Conservation (phyloP, 2,113 vertebrate species). For the Mobula birostris region DNA sequence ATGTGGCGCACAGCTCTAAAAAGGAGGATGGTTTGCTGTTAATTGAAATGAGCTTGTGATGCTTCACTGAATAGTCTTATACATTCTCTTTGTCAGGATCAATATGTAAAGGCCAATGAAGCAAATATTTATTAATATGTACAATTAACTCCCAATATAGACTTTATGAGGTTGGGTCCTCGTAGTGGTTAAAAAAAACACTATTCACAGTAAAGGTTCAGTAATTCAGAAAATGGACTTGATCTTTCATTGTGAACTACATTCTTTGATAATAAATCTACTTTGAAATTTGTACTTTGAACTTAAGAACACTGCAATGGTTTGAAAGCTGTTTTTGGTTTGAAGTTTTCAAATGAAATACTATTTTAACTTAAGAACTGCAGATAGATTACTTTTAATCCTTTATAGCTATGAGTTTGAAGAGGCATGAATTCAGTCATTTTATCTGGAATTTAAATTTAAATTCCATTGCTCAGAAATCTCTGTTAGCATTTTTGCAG, state of each 20-base stretch:
- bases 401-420: slow-evolving; percentile 7
- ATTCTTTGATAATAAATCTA: too few species aligned
- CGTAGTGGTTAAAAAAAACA: neutral
- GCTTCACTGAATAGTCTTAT: slow-evolving; percentile 1
- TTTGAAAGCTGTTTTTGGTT: neutral
- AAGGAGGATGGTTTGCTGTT: neutral
- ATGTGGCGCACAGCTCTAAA: neutral
- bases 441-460: neutral
- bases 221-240: slow-evolving; percentile 28
- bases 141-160: slow-evolving; percentile 13
- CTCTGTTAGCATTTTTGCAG: neutral
- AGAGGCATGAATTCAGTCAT: neutral
- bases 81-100: neutral
- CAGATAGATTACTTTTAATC: neutral
- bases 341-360: neutral
- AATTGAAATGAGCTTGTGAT: slow-evolving; percentile 19
- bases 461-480: neutral
- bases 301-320: neutral
- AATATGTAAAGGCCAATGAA: slow-evolving; percentile 19
- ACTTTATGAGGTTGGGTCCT: neutral
- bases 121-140: slow-evolving; percentile 27
- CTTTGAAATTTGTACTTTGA: neutral
- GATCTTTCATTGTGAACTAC: neutral
- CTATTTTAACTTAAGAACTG: neutral
- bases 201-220: neutral